Percentiles rank a stretch among this genome's conserved stretches.
Conservation (phyloP, 2,113 vertebrate genomes). For the Ctenodactylus gundi region DNA sequence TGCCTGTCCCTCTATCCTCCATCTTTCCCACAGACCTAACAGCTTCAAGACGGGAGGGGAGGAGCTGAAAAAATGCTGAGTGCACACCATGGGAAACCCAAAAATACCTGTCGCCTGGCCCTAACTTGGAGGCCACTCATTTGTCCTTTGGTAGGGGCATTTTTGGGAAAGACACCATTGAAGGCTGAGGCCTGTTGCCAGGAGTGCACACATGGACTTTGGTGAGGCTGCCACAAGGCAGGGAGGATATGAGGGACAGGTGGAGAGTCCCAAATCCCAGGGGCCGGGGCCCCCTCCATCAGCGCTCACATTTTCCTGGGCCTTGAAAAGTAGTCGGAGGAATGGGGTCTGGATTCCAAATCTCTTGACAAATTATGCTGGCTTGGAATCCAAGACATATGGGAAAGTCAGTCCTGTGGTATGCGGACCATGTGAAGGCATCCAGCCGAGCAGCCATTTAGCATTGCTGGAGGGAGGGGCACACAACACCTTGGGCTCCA, state of each 20-base stretch:
- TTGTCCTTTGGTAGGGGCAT: not conserved
- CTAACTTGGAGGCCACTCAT: not conserved
- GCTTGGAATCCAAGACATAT: not conserved
- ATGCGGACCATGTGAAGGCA: not conserved
- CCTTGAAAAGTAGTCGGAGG: slow-evolving; percentile 38
- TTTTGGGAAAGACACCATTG: slow-evolving; percentile 14
- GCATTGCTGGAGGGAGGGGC: no score
- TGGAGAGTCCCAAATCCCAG: slow-evolving; percentile 5
- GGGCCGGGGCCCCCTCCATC: not conserved
- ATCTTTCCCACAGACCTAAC: not conserved
- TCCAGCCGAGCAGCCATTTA: not conserved
- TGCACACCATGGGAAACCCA: slow-evolving; percentile 34
- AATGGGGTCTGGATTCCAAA: slow-evolving; percentile 28
- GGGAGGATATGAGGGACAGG: not conserved
- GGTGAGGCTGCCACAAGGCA: not conserved
- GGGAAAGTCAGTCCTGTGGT: not conserved
- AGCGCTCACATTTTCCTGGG: not conserved
- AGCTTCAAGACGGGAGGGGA: not conserved
- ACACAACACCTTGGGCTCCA: not conserved
- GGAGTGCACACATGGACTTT: not conserved
- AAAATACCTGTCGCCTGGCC: not conserved
- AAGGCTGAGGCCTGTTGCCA: not conserved
- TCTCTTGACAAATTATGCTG: not conserved
- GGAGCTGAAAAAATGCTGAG: not conserved
- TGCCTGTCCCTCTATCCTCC: not conserved